Conservation (phyloP, 2,888 invertebrate species). For the Pseudanteris insignis region DNA sequence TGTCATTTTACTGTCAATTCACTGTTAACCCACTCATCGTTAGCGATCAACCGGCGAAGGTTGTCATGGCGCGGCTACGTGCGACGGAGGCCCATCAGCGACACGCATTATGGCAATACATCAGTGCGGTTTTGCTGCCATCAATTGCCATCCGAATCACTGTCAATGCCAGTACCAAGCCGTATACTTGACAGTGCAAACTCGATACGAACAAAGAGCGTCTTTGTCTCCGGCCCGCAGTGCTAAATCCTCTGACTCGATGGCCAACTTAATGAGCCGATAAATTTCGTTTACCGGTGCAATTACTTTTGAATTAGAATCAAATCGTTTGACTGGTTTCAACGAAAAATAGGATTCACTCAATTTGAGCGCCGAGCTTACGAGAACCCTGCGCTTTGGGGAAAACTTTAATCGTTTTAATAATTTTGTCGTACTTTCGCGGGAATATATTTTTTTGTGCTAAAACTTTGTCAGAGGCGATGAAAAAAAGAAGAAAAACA, state of each 20-base stretch:
- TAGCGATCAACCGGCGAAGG: constrained; percentile 52
- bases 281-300: constrained; percentile 19
- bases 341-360: background rate
- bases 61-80: constrained; percentile 49
- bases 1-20: constrained; percentile 2
- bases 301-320: constrained; percentile 22
- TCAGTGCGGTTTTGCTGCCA: constrained; percentile 56
- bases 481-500: too few relatives aligned
- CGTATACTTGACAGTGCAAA: constrained; percentile 34
- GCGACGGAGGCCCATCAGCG: constrained; percentile 49
- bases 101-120: constrained; percentile 55
- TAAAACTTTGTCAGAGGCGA: too few relatives aligned
- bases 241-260: constrained; percentile 8
- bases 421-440: background rate
- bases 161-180: constrained; percentile 47
- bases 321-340: constrained; percentile 10
- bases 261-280: constrained; percentile 27
- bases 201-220: constrained; percentile 9
- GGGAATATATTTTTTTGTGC: background rate
- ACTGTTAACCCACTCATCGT: constrained; percentile 37
- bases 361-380: too few relatives aligned
- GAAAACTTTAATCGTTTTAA: too few relatives aligned
- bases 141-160: constrained; percentile 60
- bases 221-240: constrained; percentile 13
- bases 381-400: too few relatives aligned